Percentiles rank a stretch among this genome's conserved stretches.
These are phyloP conservation scores for Hedychridium roseum DNA, from an alignment of 2,888 invertebrate genomes.

Conservation along the genomic window DNA sequence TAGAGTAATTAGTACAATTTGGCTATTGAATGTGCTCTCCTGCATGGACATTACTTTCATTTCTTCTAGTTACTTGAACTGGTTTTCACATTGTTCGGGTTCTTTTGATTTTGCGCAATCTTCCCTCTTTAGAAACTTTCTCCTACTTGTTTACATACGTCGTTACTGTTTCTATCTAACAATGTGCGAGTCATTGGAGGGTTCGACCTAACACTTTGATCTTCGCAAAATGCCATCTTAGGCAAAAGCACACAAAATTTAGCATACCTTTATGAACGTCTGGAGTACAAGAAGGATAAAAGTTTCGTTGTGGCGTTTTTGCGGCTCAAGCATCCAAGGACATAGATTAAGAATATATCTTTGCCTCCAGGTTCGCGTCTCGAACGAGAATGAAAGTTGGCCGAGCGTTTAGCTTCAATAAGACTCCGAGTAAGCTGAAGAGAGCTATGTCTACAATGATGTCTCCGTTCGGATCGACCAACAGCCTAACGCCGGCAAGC, in stretches of 20 bases:
- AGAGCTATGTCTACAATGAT: slow-evolving; percentile 95
- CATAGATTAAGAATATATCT: too few species aligned
- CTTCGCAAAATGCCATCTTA: too few species aligned
- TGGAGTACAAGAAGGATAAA: too few species aligned
- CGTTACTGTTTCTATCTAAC: too few species aligned
- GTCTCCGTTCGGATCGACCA: slow-evolving; percentile 87
- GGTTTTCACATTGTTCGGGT: slow-evolving; percentile 33
- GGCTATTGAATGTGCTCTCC: too few species aligned
- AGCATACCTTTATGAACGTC: too few species aligned
- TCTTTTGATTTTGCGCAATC: slow-evolving; percentile 27
- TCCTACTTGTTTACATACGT: slow-evolving; percentile 13
- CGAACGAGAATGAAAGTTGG: slow-evolving; percentile 88
- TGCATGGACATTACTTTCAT: slow-evolving; percentile 25
- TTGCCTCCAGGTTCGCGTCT: slow-evolving; percentile 72
- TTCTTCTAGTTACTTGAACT: slow-evolving; percentile 38
- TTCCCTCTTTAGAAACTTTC: slow-evolving; percentile 34
- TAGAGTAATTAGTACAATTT: too few species aligned
- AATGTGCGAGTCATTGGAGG: too few species aligned
- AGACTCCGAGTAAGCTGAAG: slow-evolving; percentile 92
- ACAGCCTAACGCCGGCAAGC: slow-evolving; percentile 82
- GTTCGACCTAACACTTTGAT: too few species aligned
- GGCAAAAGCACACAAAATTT: too few species aligned
- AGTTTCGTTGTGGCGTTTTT: too few species aligned
- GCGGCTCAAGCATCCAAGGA: too few species aligned
- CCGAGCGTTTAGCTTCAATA: slow-evolving; percentile 93